Evolutionary conservation across 1,140 invertebrate species (phyloP), one percentile per base, ranked within the genome.

Genomic region (Zaprionus inermis): DNA sequence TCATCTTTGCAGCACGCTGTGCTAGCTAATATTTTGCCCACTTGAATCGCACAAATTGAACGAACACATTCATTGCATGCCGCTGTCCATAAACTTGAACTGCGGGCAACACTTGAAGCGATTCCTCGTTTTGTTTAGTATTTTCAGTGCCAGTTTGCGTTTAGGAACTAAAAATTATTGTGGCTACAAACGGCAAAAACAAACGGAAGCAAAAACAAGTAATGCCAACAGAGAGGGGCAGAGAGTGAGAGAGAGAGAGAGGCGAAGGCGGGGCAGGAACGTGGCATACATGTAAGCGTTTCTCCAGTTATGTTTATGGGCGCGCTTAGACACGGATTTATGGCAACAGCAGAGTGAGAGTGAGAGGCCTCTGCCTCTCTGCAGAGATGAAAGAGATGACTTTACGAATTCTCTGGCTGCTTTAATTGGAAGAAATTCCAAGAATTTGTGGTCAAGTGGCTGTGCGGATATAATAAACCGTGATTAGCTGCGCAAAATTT

Each of bases 121-220:
- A 44, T 44, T 59, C 38, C 24, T 12, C 20, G 46, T 56, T 84
- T 73, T 72, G 63, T 84, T 76, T 74, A 51, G 69, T 52, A 41
- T 70, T 67, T 63, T 63, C 55, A 51, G 54, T 51, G 75, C 54
- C 65, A 54, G 30, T 72, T 79, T 83, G 81, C 72, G 72, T 83
- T 79, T 56, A 63, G 49, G 52, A 80, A 64, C 80, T 71, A 69
- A 52, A 51, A 84, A 83, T 67, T 83, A 83, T 72, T 79, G 49
- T 32, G 60, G 28, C 58, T 24, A 63, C 57, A 70, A 83, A 84
- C 71, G 57, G 32, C 22, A 24, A 24, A 24, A 2, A 24, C 22
- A 24, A 24, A 28, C 24, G 24, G 24, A 28, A 28, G 5, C 24
- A 28, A 28, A 59, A 69, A 61, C 51, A 66, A 58, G n/a, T 20